Base-by-base conservation (phyloP, 2,888 invertebrate genomes). In the Morpho deidamia region DNA sequence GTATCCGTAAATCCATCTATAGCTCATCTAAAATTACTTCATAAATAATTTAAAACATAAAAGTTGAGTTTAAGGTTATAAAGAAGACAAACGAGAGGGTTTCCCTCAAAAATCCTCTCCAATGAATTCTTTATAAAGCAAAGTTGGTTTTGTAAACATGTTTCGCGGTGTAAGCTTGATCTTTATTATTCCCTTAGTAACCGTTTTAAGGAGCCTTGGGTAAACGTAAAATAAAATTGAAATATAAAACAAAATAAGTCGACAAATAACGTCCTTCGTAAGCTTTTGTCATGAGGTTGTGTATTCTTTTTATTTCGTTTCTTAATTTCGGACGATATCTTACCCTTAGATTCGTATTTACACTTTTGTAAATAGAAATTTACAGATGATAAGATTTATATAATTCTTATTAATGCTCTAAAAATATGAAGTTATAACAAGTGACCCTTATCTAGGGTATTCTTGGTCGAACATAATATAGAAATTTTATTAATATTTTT, bases 151-250 rank as follows among this genome's bases (percentile, higher is more conserved):
- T 56, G 54, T 56, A 46, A 45, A 56, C 54, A 54, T 8, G 44
- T 45, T 51, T 48, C 53, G 59, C 51, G 59, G 59, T 54, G 51
- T 60, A 59, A 59, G 55, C 51, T 38, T 57, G 40, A 59, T 54
- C 53, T 61, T 65, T 62, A 60, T 53, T 59, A 62, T 62, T 67
- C 63, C 65, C 66, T 60, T 46, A 59, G 62, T 60, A 63, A 59
- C 62, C 64, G 56, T 68, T 64, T 60, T 57, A 59, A 61, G 63
- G 35, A 46, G 46, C 58, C 60, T 52, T 50, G 60, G 55, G 62
- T 62, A 55, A 58, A 61, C 62, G 56, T 66, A 60, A 64, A 62
- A 68, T 68, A 64, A 68, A 66, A 68, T 65, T 66, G 64, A 68
- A 66, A 65, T 63, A 62, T 61, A 56, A 53, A 59, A 54, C 53